These are phyloP conservation scores for Masnerella sp. DNA, from an alignment of 2,888 invertebrate genomes.

Conservation along the genomic window DNA sequence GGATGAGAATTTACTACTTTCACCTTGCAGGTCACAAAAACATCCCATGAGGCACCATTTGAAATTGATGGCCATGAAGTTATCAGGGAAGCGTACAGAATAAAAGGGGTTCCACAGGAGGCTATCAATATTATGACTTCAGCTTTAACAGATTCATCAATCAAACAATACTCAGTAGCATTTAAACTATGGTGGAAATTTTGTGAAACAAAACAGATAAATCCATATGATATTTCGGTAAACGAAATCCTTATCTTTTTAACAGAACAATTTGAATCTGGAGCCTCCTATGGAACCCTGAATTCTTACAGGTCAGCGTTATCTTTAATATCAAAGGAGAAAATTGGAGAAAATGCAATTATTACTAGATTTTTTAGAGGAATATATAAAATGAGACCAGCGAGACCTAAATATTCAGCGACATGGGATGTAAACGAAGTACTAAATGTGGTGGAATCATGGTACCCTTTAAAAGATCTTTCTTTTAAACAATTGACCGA, in stretches of 20 bases:
- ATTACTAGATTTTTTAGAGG: slow-evolving; percentile 1
- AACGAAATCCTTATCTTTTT: not conserved
- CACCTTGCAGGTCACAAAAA: slow-evolving; percentile 56
- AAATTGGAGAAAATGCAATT: not conserved
- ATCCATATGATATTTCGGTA: not conserved
- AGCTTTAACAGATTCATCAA: slow-evolving; percentile 5
- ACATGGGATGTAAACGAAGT: not conserved
- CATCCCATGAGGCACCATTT: slow-evolving; percentile 63
- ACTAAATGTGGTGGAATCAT: not conserved
- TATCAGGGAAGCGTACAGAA: slow-evolving; percentile 62
- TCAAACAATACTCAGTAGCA: slow-evolving; percentile 60
- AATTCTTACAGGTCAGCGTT: slow-evolving; percentile 2
- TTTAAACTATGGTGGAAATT: slow-evolving; percentile 61
- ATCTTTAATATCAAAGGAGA: not conserved
- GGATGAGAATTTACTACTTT: slow-evolving; percentile 57
- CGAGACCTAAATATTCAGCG: not conserved
- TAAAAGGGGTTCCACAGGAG: slow-evolving; percentile 50
- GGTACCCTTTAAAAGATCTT: not conserved
- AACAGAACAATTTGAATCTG: not conserved
- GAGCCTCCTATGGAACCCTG: not conserved
- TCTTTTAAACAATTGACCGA: not conserved
- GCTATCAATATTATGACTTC: slow-evolving; percentile 17
- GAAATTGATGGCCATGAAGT: slow-evolving; percentile 65
- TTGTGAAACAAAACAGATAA: not conserved
- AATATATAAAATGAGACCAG: not conserved